Percentiles rank a stretch among this genome's conserved stretches.
Conservation (phyloP, 2,113 vertebrate species). For the Atrichornis clamosus region DNA sequence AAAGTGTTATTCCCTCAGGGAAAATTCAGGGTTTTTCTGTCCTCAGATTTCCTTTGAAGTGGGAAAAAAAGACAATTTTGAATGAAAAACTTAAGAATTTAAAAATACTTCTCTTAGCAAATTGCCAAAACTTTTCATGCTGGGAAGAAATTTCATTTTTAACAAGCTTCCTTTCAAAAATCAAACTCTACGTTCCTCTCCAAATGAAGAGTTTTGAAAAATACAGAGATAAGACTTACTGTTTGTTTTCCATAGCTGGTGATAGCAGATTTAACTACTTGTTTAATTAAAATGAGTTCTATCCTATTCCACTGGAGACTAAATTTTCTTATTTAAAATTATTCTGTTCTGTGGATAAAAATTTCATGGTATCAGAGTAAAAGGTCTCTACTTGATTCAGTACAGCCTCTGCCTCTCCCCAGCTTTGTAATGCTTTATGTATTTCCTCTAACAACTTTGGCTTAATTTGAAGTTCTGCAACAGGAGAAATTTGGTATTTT, state of each 20-base stretch:
- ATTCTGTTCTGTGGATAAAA: neutral
- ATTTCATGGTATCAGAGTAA: neutral
- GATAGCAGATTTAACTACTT: neutral
- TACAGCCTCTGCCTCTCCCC: neutral
- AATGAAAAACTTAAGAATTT: slow-evolving; percentile 32
- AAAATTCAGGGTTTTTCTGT: neutral
- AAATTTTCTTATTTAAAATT: neutral
- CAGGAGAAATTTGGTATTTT: neutral
- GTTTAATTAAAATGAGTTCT: neutral
- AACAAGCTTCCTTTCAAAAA: slow-evolving; percentile 6
- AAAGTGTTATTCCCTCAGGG: neutral
- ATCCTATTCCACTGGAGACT: neutral
- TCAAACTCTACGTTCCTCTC: neutral
- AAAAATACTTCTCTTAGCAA: slow-evolving; percentile 40
- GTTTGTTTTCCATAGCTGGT: neutral
- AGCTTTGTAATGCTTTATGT: neutral
- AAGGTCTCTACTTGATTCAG: neutral
- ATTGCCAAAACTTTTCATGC: neutral
- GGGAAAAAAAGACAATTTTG: slow-evolving; percentile 37
- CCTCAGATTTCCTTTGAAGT: slow-evolving; percentile 17
- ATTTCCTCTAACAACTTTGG: neutral
- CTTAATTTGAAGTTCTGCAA: neutral
- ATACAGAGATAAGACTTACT: neutral
- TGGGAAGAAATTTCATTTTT: slow-evolving; percentile 32
- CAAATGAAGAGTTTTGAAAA: neutral